Percentiles rank a stretch among this genome's conserved stretches.
These are phyloP conservation scores for Cinara cedri DNA, from an alignment of 2,888 invertebrate species.

Conservation along the genomic window DNA sequence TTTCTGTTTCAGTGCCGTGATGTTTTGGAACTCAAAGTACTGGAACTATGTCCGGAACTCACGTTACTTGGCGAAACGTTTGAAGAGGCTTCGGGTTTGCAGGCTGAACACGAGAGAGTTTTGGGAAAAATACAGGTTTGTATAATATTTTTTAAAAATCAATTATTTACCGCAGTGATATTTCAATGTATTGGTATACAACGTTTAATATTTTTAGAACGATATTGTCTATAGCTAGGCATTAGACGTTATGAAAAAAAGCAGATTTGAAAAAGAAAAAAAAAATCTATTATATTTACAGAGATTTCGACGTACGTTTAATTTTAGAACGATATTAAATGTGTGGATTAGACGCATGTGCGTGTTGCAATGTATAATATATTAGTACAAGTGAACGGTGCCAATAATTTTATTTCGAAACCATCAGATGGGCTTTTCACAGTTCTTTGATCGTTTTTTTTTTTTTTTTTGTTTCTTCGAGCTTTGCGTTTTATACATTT, in stretches of 20 bases:
- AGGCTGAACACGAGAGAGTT: constrained; percentile 82
- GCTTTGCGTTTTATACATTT: constrained; percentile 1
- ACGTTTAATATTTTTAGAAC: constrained; percentile 31
- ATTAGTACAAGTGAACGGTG: constrained; percentile 1
- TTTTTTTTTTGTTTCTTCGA: background rate
- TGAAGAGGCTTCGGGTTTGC: constrained; percentile 76
- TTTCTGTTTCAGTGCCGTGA: constrained; percentile 74
- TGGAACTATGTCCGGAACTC: constrained; percentile 83
- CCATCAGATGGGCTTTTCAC: no score
- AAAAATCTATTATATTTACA: background rate
- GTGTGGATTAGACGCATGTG: background rate
- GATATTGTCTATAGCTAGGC: background rate
- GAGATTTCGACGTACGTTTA: constrained; percentile 5
- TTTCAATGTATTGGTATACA: background rate
- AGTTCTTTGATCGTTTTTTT: no score
- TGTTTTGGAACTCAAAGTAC: constrained; percentile 81
- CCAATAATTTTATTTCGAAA: constrained; percentile 32
- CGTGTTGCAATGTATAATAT: background rate
- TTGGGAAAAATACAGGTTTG: constrained; percentile 79
- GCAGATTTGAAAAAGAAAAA: no score
- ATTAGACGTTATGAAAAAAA: background rate
- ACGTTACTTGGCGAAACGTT: constrained; percentile 78
- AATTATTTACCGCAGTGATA: no score
- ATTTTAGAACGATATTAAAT: constrained; percentile 17
- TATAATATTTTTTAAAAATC: background rate